Percentiles rank a stretch among this genome's conserved stretches.
Evolutionary conservation across 2,888 invertebrate species (phyloP).

Genomic region (Alloscopus bannaensis): DNA sequence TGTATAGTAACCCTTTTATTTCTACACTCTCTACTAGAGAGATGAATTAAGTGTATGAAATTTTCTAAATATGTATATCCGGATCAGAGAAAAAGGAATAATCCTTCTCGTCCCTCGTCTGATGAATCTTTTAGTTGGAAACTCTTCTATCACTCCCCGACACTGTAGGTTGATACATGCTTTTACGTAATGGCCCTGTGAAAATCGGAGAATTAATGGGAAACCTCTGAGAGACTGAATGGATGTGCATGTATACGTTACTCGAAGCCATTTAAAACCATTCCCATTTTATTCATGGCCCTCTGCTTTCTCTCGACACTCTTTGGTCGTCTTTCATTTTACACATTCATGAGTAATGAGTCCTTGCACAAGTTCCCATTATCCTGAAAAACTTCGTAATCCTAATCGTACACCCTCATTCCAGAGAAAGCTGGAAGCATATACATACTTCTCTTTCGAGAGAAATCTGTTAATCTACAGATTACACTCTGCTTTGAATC

Average conservation of each 20-base stretch:
- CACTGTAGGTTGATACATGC: no score
- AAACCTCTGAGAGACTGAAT: no score
- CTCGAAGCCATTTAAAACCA: conserved; percentile 31
- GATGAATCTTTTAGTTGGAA: conserved; percentile 55
- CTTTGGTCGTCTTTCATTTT: no score
- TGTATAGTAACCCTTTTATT: conserved; percentile 18
- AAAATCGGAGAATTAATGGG: conserved; percentile 9
- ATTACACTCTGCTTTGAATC: no score
- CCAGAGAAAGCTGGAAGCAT: neutral
- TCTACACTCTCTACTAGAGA: conserved; percentile 31
- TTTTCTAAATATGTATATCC: conserved; percentile 38
- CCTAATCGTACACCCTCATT: conserved; percentile 37
- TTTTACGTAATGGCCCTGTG: conserved; percentile 31
- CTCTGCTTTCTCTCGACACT: conserved; percentile 1
- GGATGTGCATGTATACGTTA: no score
- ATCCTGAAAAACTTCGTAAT: conserved; percentile 48
- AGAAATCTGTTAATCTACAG: no score
- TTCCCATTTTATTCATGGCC: conserved; percentile 24
- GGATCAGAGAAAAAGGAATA: conserved; percentile 58
- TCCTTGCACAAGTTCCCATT: conserved; percentile 27
- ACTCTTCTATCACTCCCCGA: conserved; percentile 2
- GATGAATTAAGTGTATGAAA: conserved; percentile 55
- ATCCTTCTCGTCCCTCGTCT: conserved; percentile 37
- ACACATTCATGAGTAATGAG: conserved; percentile 50
- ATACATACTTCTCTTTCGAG: no score